Evolutionary conservation across 2,888 invertebrate species (phyloP), one percentile per base, ranked within the genome.

Genomic region (Macrostomum cliftonense): DNA sequence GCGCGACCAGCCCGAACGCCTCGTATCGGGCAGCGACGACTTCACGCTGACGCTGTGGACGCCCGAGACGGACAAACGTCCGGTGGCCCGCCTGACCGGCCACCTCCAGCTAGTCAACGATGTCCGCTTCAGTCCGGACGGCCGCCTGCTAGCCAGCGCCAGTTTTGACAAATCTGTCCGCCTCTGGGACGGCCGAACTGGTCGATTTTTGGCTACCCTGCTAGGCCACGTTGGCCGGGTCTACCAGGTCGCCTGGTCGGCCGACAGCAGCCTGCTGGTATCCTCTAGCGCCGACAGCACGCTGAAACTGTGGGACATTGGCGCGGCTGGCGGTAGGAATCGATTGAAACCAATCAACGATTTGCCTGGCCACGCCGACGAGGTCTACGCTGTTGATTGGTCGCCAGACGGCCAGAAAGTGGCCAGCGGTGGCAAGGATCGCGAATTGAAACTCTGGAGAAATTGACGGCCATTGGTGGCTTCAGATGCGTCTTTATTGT

Each of bases 81-180:
- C 68, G 2, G 45, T 17, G 14, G 82, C 83, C 5, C 77, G 93
- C 53, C 81, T 99, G 81, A 95, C 93, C 0, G 97, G 97, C 0
- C 97, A 99, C 71, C 88, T 91, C 65, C 93, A 95, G 71, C 76
- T 91, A n/a, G 83, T 99, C n/a, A 97, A 93, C 71, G 91, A 95
- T 72, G 95, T 97, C 0, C 84, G 84, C 69, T 99, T 93, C 72
- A 95, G 97, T 0, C 97, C 97, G 9, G 88, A 99, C 67, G 83
- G 85, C 1, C 77, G 87, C 57, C 72, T 83, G 17, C 79, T 97
- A 58, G 97, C 95, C 17, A 93, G 93, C 16, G 97, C 95, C 2
- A 93, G 93, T 0, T 99, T 97, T 70, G 97, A 99, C 67, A 95
- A 97, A 69, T 91, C 93, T 5, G 83, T 99, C 19, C 87, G 87